Evolutionary conservation across 2,113 vertebrate species (phyloP), one percentile per base, ranked within the genome.

Genomic region (Corynorhinus townsendii): DNA sequence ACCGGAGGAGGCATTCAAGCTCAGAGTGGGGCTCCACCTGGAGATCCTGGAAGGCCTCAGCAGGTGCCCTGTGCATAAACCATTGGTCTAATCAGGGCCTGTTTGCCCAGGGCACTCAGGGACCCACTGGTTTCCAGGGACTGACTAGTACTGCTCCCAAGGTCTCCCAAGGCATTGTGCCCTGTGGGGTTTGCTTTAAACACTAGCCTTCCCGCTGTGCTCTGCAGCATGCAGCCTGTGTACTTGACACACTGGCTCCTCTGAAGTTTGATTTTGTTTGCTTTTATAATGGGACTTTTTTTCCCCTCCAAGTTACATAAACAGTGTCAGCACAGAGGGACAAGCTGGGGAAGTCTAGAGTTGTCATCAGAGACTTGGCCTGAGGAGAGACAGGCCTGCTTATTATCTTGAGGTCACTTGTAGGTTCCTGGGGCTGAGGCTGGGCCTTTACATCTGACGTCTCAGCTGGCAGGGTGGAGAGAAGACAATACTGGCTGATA

Each of bases 101-200:
- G 80, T 95, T 93, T 96, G 97, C 90, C 84, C 71, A 73, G 86
- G 93, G 94, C 73, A 40, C 91, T 30, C 93, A 96, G 87, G 95
- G 89, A 84, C 94, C 30, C 40, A 40, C 47, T 40, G 45, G 8
- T 81, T 77, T 87, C 59, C 16, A 28, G 49, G 68, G 47, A 59
- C 52, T 16, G 47, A 14, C 8, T 26, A 64, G 35, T 77, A 3
- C 77, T 72, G 28, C 30, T 76, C 69, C 82, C 30, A n/a, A 22
- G 68, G 77, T 81, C 28, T 43, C 16, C 33, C 8, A 26, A 54
- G 26, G 66, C 26, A 0, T 24, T 12, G 38, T 28, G 10, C 56
- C 91, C n/a, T 40, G 4, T 11, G 45, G 38, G 45, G 62, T 77
- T 76, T 92, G 81, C 81, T 45, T 62, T 68, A 52, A 68, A 33